Evolutionary conservation across 1,140 invertebrate species (phyloP), one percentile per base, ranked within the genome.

Genomic region (Leptinotarsa undecemlineata): DNA sequence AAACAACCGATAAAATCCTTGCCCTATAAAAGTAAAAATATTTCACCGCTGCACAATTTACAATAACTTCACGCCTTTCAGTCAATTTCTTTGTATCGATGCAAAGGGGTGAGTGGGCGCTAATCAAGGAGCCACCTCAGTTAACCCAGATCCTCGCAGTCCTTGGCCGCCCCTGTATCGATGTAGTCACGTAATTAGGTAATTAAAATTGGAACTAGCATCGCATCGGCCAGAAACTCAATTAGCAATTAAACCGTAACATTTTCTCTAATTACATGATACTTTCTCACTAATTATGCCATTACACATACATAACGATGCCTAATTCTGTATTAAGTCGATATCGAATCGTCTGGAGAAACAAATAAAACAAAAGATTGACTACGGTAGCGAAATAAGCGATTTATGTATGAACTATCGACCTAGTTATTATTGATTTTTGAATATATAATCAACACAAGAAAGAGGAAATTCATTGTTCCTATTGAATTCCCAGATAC

Each of bases 221-320:
- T 82, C 86, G 85, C 87, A 88, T 88, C 87, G 87, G 86, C 83
- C 86, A 86, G 87, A 88, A 88, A 89, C 87, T 88, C 87, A 89
- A 88, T 89, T 88, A 88, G 88, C 87, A 89, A 89, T 89, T 89
- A 88, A 88, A 88, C 86, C 51, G 87, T 88, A 86, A 87, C 87
- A 88, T 89, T 88, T 88, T 88, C 87, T 87, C 86, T 89, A 88
- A 88, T 89, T 88, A 89, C 87, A 81, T 74, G 86, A 87, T 88
- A 87, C 85, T 86, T 87, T 87, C 87, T 87, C 85, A 85, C 87
- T 88, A 88, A 88, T 88, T 88, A 87, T 87, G 70, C 75, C 78
- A 75, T 80, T 77, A 76, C 76, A 77, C 68, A 77, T 76, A 77
- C 70, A 80, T 77, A 75, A 72, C 71, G 71, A 48, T 47, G 33